These are phyloP conservation scores for Drosophila santomea DNA, from an alignment of 1,140 invertebrate genomes.

Conservation along the genomic window DNA sequence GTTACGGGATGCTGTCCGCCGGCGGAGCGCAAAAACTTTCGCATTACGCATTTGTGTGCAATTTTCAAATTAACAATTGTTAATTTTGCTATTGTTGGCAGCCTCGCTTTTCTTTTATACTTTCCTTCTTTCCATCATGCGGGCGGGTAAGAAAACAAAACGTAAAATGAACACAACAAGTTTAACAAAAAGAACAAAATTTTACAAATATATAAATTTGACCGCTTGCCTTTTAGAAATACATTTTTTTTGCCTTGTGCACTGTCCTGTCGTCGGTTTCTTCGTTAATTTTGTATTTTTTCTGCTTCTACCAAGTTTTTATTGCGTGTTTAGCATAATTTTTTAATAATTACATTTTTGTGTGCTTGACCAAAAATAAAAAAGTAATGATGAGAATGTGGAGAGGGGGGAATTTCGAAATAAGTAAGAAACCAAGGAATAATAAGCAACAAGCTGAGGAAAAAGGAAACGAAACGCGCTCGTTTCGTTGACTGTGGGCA, in stretches of 20 bases:
- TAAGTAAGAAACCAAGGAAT: conserved; percentile 47
- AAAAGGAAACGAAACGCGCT: conserved; percentile 28
- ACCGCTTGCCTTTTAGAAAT: conserved; percentile 80
- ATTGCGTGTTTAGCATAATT: conserved; percentile 83
- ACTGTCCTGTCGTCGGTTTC: conserved; percentile 42
- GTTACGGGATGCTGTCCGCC: conserved; percentile 20
- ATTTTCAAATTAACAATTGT: conserved; percentile 84
- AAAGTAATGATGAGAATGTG: background rate
- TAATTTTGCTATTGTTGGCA: conserved; percentile 70
- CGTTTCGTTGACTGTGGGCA: conserved; percentile 57
- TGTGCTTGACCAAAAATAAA: conserved; percentile 70
- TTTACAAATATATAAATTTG: conserved; percentile 60
- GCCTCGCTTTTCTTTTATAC: conserved; percentile 19
- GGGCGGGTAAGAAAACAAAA: conserved; percentile 57
- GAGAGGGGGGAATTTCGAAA: conserved; percentile 16
- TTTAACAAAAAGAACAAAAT: conserved; percentile 22
- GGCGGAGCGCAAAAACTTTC: conserved; percentile 68
- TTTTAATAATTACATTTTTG: conserved; percentile 83
- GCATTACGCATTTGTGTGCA: conserved; percentile 82
- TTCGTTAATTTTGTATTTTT: conserved; percentile 57
- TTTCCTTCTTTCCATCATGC: conserved; percentile 42
- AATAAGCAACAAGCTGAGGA: conserved; percentile 60
- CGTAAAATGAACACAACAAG: conserved; percentile 55
- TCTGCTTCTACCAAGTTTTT: conserved; percentile 78
- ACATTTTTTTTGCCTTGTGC: conserved; percentile 45